Conservation (phyloP, 2,888 invertebrate genomes). For the Gastracanthus pulcherrimus region DNA sequence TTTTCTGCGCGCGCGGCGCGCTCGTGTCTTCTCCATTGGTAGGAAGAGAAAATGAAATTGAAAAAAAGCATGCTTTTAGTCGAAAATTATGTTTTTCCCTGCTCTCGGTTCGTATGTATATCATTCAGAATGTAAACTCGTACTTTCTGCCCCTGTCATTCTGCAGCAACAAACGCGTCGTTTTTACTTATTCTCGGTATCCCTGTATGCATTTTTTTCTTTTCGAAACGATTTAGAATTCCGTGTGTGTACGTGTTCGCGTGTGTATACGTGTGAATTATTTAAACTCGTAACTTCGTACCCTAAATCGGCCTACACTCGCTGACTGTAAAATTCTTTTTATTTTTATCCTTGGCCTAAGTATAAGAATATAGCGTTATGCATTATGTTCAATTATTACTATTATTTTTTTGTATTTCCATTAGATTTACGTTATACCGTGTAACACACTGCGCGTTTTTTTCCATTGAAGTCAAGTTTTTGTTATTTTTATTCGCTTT, state of each 20-base stretch:
- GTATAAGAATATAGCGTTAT: conserved; percentile 74
- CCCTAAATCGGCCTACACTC: not conserved
- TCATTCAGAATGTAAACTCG: no score
- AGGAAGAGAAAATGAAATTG: conserved; percentile 4
- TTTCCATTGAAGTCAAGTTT: conserved; percentile 55
- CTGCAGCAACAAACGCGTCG: not conserved
- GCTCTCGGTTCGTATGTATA: not conserved
- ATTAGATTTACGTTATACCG: conserved; percentile 58
- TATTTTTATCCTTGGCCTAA: conserved; percentile 54
- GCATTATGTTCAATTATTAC: conserved; percentile 68
- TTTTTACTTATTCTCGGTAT: not conserved
- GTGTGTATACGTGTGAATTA: not conserved
- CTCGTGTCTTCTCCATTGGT: not conserved
- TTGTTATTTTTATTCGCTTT: conserved; percentile 66
- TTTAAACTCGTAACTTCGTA: conserved; percentile 1
- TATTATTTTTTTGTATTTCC: conserved; percentile 69
- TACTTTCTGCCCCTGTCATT: no score
- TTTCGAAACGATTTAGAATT: not conserved
- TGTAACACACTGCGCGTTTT: conserved; percentile 40
- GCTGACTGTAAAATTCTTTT: conserved; percentile 14
- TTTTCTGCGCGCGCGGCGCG: not conserved
- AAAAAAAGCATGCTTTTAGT: not conserved
- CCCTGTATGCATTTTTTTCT: not conserved
- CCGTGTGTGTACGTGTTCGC: not conserved
- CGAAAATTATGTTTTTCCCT: no score